A percentile compares a stretch with the other conserved stretches of the same genome.
Evolutionary conservation across 2,888 invertebrate genomes (phyloP).

Genomic region (Abrostola triplasia): DNA sequence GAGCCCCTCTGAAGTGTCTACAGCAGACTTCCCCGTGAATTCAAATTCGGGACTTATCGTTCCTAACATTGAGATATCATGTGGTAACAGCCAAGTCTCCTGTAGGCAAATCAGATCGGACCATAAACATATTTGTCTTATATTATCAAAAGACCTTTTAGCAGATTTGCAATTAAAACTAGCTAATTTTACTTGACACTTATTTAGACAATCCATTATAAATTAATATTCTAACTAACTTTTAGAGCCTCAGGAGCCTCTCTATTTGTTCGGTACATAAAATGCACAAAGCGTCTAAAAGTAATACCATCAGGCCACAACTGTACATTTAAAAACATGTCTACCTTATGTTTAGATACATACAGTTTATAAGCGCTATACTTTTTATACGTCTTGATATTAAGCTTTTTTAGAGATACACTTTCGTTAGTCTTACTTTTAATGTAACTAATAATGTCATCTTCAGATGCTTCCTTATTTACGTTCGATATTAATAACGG

Average conservation of each 20-base stretch:
- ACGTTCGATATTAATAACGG: slow-evolving; percentile 1
- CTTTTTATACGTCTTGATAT: neutral
- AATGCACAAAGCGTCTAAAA: neutral
- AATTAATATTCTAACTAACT: too few relatives aligned
- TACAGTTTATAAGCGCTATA: neutral
- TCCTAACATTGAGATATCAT: neutral
- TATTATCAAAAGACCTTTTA: neutral
- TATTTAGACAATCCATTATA: too few relatives aligned
- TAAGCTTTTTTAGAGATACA: neutral
- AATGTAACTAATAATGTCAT: neutral
- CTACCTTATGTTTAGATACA: neutral
- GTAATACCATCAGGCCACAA: neutral
- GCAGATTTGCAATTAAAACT: neutral
- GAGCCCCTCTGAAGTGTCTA: slow-evolving; percentile 6
- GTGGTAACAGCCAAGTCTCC: too few relatives aligned
- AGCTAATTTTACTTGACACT: too few relatives aligned
- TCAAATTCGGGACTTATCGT: neutral
- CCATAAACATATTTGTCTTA: neutral
- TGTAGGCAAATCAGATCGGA: neutral
- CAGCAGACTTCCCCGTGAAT: neutral
- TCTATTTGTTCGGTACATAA: too few relatives aligned
- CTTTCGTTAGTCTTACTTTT: neutral
- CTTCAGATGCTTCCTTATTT: neutral
- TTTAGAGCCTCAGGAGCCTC: too few relatives aligned
- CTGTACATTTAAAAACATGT: neutral